Conservation (phyloP, 2,888 invertebrate genomes). For the Lomographa bimaculata region DNA sequence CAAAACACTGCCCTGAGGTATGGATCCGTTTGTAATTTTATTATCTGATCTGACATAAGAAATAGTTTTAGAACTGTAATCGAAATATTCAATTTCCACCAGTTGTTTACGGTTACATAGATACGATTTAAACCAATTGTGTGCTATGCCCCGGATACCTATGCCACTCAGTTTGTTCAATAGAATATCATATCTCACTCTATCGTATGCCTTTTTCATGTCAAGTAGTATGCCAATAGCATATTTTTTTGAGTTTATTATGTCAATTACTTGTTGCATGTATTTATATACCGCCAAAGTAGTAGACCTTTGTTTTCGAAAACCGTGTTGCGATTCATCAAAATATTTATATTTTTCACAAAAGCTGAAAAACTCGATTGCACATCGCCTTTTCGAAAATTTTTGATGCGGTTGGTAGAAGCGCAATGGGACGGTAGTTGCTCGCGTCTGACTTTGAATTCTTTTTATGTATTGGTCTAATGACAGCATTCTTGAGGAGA, state of each 20-base stretch:
- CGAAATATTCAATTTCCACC: conserved; percentile 17
- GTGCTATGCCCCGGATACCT: conserved; percentile 23
- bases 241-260: conserved; percentile 9
- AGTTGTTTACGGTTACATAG: conserved; percentile 18
- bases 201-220: conserved; percentile 34
- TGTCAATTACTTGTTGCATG: conserved; percentile 17
- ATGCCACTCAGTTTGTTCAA: conserved; percentile 20
- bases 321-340: conserved; percentile 11
- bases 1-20: no score
- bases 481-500: background rate
- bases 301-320: conserved; percentile 15
- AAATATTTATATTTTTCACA: conserved; percentile 12
- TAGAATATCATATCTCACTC: conserved; percentile 22
- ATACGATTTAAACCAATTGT: conserved; percentile 26
- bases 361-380: conserved; percentile 3
- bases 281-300: conserved; percentile 20
- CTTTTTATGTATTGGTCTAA: conserved; percentile 25
- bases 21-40: no score
- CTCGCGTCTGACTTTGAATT: conserved; percentile 11
- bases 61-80: background rate
- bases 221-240: conserved; percentile 29
- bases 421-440: conserved; percentile 22
- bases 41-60: no score
- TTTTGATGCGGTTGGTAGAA: conserved; percentile 17
- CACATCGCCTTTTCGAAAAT: conserved; percentile 14